Base-by-base conservation (phyloP, 2,797 vertebrate genomes). In the Scomberomorus guttatus region DNA sequence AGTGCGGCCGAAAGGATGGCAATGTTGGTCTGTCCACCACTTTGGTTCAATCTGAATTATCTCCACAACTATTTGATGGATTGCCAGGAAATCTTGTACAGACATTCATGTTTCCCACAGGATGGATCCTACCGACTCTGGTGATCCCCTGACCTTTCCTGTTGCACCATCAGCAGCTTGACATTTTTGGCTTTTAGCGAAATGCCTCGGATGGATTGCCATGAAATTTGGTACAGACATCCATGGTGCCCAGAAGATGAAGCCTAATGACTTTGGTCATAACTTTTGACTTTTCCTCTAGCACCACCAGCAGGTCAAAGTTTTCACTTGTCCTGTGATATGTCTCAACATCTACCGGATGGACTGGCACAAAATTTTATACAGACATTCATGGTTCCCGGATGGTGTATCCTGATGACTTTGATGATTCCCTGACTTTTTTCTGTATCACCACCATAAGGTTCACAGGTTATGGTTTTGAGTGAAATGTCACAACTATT, bases 171-270 rank as follows among this genome's bases (percentile, higher is more conserved):
- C 64, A 39, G 50, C 50, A 39, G 48, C 25, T 39, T 32, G 52
- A 48, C 17, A 48, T 48, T 44, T 48, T 48, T 17, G 44, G 17
- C 5, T 48, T 48, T 18, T 18, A 48, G 44, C 5, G 3, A 52
- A 59, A 54, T 29, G 48, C 57, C 50, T 27, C 22, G 32, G 50
- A n/a, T 29, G 51, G 17, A 29, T 11, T 24, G 9, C 12, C 34
- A 27, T 17, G 65, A 39, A 67, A 44, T 68, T 42, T 42, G 51
- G 22, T 32, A 17, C 50, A 39, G 64, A 66, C 32, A 9, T 56
- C 15, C 34, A 58, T 6, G 54, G 39, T 29, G 13, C 37, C 54
- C 37, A 25, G 15, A 48, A 17, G 44, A 48, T 48, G 44, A 17
- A 58, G 22, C 57, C 17, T 17, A 17, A 48, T 48, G 25, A 69